phyloP scores from a whole-genome alignment of 2,888 invertebrate species.

The Archaeoteleia sp. region DNA sequence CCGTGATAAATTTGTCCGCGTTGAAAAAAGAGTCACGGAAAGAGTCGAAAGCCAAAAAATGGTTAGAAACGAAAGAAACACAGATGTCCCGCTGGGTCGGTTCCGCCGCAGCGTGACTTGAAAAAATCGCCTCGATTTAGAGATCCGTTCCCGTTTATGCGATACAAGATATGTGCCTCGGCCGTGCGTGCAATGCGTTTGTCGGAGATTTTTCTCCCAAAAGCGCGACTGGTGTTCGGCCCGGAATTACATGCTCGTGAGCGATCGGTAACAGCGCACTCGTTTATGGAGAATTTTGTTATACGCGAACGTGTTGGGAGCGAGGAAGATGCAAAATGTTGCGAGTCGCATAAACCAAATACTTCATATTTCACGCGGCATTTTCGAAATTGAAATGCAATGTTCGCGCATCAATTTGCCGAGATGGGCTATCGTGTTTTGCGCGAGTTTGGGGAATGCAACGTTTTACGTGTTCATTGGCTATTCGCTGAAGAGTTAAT shows the following conservation, averaged over 20 bases:
- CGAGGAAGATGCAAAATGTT: constrained; percentile 39
- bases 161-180: constrained; percentile 49
- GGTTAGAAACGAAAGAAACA: constrained; percentile 70
- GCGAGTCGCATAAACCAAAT: constrained; percentile 51
- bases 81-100: constrained; percentile 68
- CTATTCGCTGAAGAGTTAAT: constrained; percentile 24
- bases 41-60: constrained; percentile 59
- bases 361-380: constrained; percentile 50
- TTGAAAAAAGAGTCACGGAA: constrained; percentile 35
- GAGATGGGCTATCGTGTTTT: constrained; percentile 31
- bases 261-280: constrained; percentile 54
- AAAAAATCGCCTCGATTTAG: constrained; percentile 70
- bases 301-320: constrained; percentile 15
- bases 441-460: constrained; percentile 12
- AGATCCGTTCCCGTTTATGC: constrained; percentile 61
- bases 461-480: constrained; percentile 25
- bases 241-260: constrained; percentile 54
- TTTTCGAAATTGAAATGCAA: constrained; percentile 48
- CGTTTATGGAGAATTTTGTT: constrained; percentile 44
- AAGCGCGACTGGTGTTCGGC: constrained; percentile 54
- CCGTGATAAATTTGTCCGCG: constrained; percentile 29
- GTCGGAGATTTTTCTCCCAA: constrained; percentile 51
- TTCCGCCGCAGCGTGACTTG: constrained; percentile 58
- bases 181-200: constrained; percentile 56
- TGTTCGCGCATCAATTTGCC: constrained; percentile 37